A percentile compares a stretch with the other conserved stretches of the same genome.
Evolutionary conservation across 2,113 vertebrate species (phyloP).

Genomic region (Xenopus borealis): DNA sequence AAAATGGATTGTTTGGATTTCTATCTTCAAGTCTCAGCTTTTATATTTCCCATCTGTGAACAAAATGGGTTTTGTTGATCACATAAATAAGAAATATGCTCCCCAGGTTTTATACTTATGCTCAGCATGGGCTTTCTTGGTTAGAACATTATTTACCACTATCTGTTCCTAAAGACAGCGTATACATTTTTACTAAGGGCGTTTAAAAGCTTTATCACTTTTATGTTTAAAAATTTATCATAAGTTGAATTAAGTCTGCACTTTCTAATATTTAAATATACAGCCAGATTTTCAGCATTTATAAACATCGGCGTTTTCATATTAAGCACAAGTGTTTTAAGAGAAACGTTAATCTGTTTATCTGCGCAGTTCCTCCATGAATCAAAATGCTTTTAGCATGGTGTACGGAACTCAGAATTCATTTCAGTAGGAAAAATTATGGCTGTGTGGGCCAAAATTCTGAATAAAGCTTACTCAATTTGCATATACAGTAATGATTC

Average conservation of each 20-base stretch:
- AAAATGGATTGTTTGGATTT: neutral
- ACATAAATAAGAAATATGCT: slow-evolving; percentile 14
- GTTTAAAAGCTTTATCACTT: neutral
- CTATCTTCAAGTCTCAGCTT: neutral
- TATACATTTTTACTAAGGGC: neutral
- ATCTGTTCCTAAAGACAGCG: neutral
- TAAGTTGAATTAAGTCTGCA: neutral
- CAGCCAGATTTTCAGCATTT: no score
- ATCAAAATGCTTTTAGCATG: no score
- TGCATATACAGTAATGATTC: no score
- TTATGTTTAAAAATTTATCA: neutral
- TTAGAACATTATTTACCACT: slow-evolving; percentile 11
- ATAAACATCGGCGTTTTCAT: neutral
- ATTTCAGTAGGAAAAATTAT: no score
- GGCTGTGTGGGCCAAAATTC: no score
- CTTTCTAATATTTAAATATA: neutral
- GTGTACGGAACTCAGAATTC: no score
- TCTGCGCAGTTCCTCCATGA: no score
- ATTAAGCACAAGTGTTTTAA: slow-evolving; percentile 7
- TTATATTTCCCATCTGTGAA: slow-evolving; percentile 6
- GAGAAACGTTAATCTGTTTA: neutral
- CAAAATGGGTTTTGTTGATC: neutral
- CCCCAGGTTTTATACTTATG: neutral
- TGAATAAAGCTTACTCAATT: no score
- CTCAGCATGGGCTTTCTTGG: slow-evolving; percentile 6